Evolutionary conservation across 1,140 invertebrate genomes (phyloP).

Genomic region (Bombus cullumanus): DNA sequence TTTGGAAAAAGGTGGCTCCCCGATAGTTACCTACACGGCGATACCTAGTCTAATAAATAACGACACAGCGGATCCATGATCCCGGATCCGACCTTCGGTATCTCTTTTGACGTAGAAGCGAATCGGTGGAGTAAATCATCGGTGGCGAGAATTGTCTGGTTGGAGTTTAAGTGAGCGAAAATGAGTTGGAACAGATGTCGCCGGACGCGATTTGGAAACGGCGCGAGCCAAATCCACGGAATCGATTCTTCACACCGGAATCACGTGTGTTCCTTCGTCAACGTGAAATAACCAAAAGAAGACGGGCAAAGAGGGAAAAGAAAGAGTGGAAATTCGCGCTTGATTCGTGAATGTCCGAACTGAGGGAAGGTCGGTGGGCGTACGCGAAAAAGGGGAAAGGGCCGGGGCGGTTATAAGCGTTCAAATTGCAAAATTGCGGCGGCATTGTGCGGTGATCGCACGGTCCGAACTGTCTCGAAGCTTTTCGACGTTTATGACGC

Average conservation of each 20-base stretch:
- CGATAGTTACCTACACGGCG: not conserved
- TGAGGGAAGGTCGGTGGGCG: constrained; percentile 27
- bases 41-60: constrained; percentile 17
- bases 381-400: constrained; percentile 9
- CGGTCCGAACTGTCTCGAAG: constrained; percentile 75
- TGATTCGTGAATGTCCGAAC: constrained; percentile 15
- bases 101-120: no score
- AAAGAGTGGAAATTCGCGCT: not conserved
- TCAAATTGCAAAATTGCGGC: constrained; percentile 69
- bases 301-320: no score
- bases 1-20: not conserved
- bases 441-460: constrained; percentile 67
- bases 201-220: not conserved
- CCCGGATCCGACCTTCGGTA: not conserved
- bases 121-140: not conserved
- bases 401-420: constrained; percentile 61
- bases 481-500: constrained; percentile 77
- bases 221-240: not conserved
- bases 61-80: not conserved
- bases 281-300: not conserved
- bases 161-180: not conserved
- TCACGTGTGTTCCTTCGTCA: not conserved
- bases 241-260: constrained; percentile 7
- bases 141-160: not conserved
- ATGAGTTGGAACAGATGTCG: not conserved